Evolutionary conservation across 2,888 invertebrate species (phyloP).

Genomic region (Cerastis leucographa): DNA sequence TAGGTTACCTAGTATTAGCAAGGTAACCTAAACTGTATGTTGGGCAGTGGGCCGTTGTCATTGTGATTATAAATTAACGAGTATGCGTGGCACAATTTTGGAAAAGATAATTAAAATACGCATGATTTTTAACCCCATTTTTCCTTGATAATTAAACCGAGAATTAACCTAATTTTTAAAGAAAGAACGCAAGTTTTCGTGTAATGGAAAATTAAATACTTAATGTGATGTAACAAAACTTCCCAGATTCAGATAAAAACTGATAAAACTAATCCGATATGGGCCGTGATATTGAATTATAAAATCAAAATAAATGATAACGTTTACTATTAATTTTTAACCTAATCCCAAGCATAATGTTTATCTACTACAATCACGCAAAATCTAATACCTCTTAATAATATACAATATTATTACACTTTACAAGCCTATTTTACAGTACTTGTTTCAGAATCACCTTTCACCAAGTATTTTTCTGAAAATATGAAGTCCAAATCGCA

Average conservation of each 20-base stretch:
- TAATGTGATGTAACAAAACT: slow-evolving; percentile 28
- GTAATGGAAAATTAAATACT: neutral
- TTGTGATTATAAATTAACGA: slow-evolving; percentile 29
- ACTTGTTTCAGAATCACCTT: neutral
- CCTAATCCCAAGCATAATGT: neutral
- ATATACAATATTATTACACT: neutral
- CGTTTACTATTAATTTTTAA: slow-evolving; percentile 23
- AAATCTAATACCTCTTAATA: neutral
- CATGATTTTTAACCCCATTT: neutral
- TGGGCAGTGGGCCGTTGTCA: slow-evolving; percentile 45
- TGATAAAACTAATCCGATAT: slow-evolving; percentile 29
- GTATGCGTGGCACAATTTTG: slow-evolving; percentile 20
- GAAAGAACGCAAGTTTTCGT: neutral
- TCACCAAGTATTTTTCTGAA: neutral
- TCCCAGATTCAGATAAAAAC: slow-evolving; percentile 4
- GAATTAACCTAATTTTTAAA: neutral
- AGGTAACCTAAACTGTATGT: slow-evolving; percentile 45
- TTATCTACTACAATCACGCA: neutral
- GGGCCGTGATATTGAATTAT: slow-evolving; percentile 29
- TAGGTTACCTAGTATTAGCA: slow-evolving; percentile 8
- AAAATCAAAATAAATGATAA: slow-evolving; percentile 23
- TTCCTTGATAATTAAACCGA: slow-evolving; percentile 1
- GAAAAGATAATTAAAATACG: slow-evolving; percentile 8
- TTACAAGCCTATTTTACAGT: neutral
- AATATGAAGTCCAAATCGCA: neutral